Evolutionary conservation across 2,888 invertebrate species (phyloP).

Genomic region (Automeris io): DNA sequence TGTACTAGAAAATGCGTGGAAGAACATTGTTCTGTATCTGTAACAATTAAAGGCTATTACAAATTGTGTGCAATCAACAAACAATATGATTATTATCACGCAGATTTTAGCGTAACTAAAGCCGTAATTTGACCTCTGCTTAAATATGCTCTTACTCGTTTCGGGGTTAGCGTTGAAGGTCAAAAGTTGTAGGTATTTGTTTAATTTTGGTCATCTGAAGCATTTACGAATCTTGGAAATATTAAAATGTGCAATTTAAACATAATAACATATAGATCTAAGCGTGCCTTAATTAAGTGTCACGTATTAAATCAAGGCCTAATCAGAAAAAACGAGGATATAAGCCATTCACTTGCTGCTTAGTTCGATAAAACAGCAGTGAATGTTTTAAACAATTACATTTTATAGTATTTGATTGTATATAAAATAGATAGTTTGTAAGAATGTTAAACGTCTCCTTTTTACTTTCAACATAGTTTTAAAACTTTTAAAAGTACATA

Average conservation of each 20-base stretch:
- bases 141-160: conserved; percentile 26
- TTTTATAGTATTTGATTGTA: too few relatives aligned
- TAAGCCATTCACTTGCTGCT: conserved; percentile 6
- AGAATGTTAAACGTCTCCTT: too few relatives aligned
- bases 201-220: neutral
- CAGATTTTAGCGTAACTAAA: neutral
- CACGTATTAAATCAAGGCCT: conserved; percentile 10
- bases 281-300: conserved; percentile 9
- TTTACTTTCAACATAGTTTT: too few relatives aligned
- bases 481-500: too few relatives aligned
- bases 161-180: conserved; percentile 38
- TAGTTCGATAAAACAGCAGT: conserved; percentile 5
- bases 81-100: neutral
- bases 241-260: too few relatives aligned
- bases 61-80: conserved; percentile 4
- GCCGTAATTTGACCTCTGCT: conserved; percentile 21
- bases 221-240: neutral
- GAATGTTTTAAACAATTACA: too few relatives aligned
- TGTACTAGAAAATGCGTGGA: conserved; percentile 88
- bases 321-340: neutral
- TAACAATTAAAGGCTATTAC: conserved; percentile 22
- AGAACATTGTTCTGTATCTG: conserved; percentile 83
- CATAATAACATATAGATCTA: neutral
- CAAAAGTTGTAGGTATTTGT: conserved; percentile 8
- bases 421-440: too few relatives aligned